Evolutionary conservation across 2,113 vertebrate species (phyloP), one percentile per base, ranked within the genome.

Genomic region (Ahaetulla prasina): DNA sequence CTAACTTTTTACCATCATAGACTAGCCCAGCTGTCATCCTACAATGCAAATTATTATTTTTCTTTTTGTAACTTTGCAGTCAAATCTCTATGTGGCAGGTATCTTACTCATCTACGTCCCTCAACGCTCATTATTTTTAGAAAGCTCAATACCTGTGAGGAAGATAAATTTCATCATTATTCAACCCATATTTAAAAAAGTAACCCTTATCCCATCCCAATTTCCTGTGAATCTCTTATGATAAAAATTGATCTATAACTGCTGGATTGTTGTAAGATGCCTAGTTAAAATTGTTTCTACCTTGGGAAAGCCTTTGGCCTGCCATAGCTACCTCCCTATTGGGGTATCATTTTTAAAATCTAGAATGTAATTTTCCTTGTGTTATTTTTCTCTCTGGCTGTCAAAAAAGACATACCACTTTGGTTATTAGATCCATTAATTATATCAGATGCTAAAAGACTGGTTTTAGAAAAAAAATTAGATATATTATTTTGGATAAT

Each of bases 361-460:
- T 25, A 39, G 35, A 89, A 89, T 89, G 87, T 53, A 35, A 9
- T n/a, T 53, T 35, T 53, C 16, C 14, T 87, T 53, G n/a, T 57
- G 43, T 96, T 63, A 63, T 88, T 91, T 95, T 95, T 25, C 49
- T 96, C 85, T 80, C 89, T 85, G 93, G 49, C 30, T 16, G 88
- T 95, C 90, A 47, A 63, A 63, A 43, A 47, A 35, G 20, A 57
- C 4, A 50, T 85, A 52, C 2, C 23, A 87, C 85, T 85, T 53
- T 2, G 9, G 90, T 87, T 94, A 94, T 94, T 52, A 92, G 89
- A 92, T 93, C 80, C 91, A 91, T 89, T 89, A 43, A 0, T 86
- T 86, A 50, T 30, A 80, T 86, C 85, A 49, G 85, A 86, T 14
- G 12, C 18, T 80, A 39, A 49, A 86, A 86, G 27, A 16, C 25